Base-by-base conservation (phyloP, 2,888 invertebrate species). In the Drosophila anomalata region DNA sequence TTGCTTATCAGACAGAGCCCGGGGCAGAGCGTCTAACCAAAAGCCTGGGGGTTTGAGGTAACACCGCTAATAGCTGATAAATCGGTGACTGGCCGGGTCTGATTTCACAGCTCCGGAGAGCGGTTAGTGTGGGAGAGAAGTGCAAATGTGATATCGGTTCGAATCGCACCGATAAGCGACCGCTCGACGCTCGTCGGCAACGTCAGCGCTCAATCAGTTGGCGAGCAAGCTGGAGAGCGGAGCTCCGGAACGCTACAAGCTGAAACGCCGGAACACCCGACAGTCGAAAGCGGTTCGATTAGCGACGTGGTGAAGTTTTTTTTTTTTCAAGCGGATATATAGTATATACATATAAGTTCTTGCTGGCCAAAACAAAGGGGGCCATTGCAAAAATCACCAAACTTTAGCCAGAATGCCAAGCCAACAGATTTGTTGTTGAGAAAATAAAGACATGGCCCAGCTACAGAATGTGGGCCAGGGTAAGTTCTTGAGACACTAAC, bases 181-280 rank as follows among this genome's bases (percentile, higher is more conserved):
- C 42, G 58, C 42, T 24, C 47, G 11, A 26, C 46, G 55, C 44
- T 59, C 48, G 54, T 63, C 63, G 50, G 50, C 75, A 72, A 75
- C 77, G 79, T 75, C 71, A 68, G 59, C 72, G 66, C 74, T 82
- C 87, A 82, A 84, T 87, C 82, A 82, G 87, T 73, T 73, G 80
- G 70, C 81, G 63, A 80, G 71, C 81, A 63, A 70, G 70, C 70
- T 72, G 71, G 68, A 51, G 61, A 65, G 63, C 72, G 67, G 76
- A 72, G 81, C 78, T 75, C 62, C 62, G 53, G 65, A 65, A 54
- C 57, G 72, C 52, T 51, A 59, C 52, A 53, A 63, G 51, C 51
- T 73, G 57, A 59, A 24, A 75, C 46, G 60, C 53, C 36, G 60
- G 36, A 73, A 22, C 39, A 52, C 48, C 20, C 17, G 22, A 68